Evolutionary conservation across 2,113 vertebrate genomes (phyloP).

Genomic region (Megalops atlanticus): DNA sequence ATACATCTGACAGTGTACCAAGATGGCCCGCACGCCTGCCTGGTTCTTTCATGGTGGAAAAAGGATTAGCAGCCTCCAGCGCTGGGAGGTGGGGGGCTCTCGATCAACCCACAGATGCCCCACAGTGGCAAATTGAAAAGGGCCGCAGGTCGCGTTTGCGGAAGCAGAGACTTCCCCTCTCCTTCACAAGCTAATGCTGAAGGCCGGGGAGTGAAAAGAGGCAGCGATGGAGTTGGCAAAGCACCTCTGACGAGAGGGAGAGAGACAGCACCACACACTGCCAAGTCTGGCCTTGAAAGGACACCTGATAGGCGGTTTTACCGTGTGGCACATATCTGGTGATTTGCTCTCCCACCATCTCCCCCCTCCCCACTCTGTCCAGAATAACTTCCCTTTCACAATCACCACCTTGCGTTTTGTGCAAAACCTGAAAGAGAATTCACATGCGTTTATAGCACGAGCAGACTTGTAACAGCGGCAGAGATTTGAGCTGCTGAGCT

Average conservation of each 20-base stretch:
- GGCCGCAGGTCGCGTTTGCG: neutral
- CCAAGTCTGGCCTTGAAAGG: neutral
- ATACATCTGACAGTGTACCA: too few species aligned
- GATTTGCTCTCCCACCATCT: neutral
- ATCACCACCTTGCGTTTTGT: neutral
- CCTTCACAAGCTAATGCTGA: conserved; percentile 1
- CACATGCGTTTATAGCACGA: neutral
- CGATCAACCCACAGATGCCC: too few species aligned
- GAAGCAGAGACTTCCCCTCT: neutral
- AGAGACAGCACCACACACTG: neutral
- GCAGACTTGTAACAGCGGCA: neutral
- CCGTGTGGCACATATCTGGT: neutral
- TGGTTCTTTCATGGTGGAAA: neutral
- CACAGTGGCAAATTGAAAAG: neutral
- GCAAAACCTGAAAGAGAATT: neutral
- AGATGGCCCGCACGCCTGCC: too few species aligned
- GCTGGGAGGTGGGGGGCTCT: neutral
- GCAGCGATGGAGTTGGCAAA: neutral
- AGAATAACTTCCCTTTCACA: neutral
- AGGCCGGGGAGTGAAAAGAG: neutral
- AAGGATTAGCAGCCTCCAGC: neutral
- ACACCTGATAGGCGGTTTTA: neutral
- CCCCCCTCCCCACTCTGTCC: too few species aligned
- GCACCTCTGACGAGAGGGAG: neutral
- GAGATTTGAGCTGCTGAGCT: neutral